Percentiles rank a stretch among this genome's conserved stretches.
These are phyloP conservation scores for Brachycybe producta DNA, from an alignment of 2,888 invertebrate genomes.

Conservation along the genomic window DNA sequence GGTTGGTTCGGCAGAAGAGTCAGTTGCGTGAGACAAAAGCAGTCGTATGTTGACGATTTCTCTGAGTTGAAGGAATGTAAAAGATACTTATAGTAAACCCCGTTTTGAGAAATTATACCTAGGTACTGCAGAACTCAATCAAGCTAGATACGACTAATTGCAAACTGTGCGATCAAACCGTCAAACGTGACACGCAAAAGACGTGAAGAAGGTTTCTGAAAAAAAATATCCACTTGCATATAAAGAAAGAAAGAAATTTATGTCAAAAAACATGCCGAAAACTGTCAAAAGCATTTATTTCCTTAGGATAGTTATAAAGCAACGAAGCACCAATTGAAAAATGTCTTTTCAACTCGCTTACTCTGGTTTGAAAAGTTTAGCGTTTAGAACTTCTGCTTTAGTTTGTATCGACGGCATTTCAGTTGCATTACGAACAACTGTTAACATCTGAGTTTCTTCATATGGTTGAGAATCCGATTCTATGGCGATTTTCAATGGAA, in stretches of 20 bases:
- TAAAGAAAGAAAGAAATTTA: neutral
- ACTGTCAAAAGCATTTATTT: neutral
- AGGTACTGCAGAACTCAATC: too few species aligned
- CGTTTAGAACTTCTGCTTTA: neutral
- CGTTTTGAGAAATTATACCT: too few species aligned
- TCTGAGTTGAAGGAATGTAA: neutral
- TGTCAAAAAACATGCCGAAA: too few species aligned
- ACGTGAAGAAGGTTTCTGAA: neutral
- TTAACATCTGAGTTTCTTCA: slow-evolving; percentile 7
- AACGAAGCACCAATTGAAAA: neutral
- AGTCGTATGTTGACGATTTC: slow-evolving; percentile 9
- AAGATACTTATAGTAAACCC: too few species aligned
- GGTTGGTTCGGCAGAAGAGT: slow-evolving; percentile 10
- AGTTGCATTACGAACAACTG: slow-evolving; percentile 1
- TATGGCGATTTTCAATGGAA: slow-evolving; percentile 1
- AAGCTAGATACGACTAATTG: too few species aligned
- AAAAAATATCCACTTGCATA: neutral
- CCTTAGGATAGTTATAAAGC: too few species aligned
- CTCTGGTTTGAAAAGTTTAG: slow-evolving; percentile 8
- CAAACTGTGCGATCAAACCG: too few species aligned
- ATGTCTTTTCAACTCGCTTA: too few species aligned
- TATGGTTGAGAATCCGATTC: neutral
- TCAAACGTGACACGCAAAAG: too few species aligned
- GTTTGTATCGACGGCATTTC: slow-evolving; percentile 5
- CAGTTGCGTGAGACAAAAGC: neutral